Evolutionary conservation across 2,888 invertebrate genomes (phyloP).

Genomic region (Augochlorella aurata): DNA sequence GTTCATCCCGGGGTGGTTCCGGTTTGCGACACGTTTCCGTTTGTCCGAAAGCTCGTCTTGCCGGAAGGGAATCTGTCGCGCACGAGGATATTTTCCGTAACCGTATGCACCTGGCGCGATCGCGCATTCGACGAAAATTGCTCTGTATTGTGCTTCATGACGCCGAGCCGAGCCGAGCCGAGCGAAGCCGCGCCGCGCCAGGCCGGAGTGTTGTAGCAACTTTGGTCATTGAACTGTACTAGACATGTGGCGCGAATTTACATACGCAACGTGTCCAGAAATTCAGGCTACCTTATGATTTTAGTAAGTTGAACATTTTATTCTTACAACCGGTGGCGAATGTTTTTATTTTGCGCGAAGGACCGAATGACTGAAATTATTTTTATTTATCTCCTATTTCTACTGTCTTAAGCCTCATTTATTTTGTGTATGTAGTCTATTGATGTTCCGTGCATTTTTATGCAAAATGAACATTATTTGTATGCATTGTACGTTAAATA

Average conservation of each 20-base stretch:
- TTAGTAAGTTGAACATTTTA: too few species aligned
- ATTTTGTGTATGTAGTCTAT: too few species aligned
- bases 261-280: slow-evolving; percentile 47
- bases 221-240: slow-evolving; percentile 66
- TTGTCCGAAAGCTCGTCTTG: slow-evolving; percentile 2
- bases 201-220: slow-evolving; percentile 46
- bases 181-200: slow-evolving; percentile 4
- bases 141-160: slow-evolving; percentile 61
- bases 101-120: slow-evolving; percentile 62
- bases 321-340: too few species aligned
- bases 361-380: not conserved
- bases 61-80: slow-evolving; percentile 30
- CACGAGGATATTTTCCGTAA: slow-evolving; percentile 46
- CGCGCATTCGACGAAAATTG: slow-evolving; percentile 66
- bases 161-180: slow-evolving; percentile 10
- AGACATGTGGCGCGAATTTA: slow-evolving; percentile 62
- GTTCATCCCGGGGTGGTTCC: not conserved
- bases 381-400: not conserved
- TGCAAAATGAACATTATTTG: too few species aligned
- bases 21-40: slow-evolving; percentile 1
- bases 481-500: too few species aligned
- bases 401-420: too few species aligned
- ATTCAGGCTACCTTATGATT: slow-evolving; percentile 16
- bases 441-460: too few species aligned
- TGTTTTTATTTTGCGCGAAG: too few species aligned